A percentile compares a stretch with the other conserved stretches of the same genome.
These are phyloP conservation scores for Nycticryphes semicollaris DNA, from an alignment of 2,113 vertebrate genomes.

Conservation along the genomic window DNA sequence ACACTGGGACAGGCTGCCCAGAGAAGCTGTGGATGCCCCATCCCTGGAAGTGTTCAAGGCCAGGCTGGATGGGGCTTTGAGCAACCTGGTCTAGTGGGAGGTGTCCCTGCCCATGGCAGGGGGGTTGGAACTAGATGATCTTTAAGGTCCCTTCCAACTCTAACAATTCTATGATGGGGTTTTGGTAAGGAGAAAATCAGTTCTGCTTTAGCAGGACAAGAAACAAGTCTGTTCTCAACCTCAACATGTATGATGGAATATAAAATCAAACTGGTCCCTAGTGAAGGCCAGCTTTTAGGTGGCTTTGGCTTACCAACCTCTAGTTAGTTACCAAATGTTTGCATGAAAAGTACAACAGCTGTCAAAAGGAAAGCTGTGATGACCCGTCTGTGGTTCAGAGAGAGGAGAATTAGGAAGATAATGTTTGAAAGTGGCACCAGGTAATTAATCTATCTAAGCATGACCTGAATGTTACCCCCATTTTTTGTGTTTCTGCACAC, in stretches of 20 bases:
- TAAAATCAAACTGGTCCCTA: not conserved
- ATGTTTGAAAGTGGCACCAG: not conserved
- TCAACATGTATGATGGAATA: not conserved
- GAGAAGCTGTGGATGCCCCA: not conserved
- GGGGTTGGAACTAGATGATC: not conserved
- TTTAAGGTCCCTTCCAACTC: not conserved
- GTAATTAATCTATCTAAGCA: not conserved
- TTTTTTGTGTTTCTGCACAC: not conserved
- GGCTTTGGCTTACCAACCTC: not conserved
- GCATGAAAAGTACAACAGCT: not conserved
- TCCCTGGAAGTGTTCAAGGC: not conserved
- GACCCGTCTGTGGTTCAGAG: not conserved
- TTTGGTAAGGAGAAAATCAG: not conserved
- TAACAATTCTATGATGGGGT: fast-evolving
- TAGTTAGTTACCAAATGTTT: not conserved
- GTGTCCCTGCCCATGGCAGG: not conserved
- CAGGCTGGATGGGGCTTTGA: not conserved
- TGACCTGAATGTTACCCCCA: slow-evolving; percentile 21
- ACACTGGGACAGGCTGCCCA: not conserved
- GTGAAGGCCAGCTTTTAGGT: not conserved
- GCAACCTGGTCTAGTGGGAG: not conserved
- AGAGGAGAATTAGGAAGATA: not conserved
- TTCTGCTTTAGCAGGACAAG: not conserved
- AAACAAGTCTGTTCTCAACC: not conserved
- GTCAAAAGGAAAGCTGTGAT: not conserved